Evolutionary conservation across 1,140 invertebrate genomes (phyloP).

Genomic region (Homalodisca vitripennis): DNA sequence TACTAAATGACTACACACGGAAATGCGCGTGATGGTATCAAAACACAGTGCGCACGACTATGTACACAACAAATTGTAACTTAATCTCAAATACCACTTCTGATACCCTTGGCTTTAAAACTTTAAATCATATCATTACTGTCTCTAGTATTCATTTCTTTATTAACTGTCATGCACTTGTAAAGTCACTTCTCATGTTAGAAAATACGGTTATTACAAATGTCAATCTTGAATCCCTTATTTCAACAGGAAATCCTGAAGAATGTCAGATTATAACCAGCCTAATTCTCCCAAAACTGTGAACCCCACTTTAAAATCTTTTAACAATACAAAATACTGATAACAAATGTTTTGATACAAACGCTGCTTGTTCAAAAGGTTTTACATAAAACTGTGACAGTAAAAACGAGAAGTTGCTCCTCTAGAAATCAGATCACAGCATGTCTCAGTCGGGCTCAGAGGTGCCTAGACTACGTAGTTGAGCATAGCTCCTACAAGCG

Average conservation of each 20-base stretch:
- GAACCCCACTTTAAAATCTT: too few relatives aligned
- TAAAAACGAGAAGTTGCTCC: neutral
- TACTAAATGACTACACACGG: slow-evolving; percentile 17
- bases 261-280: too few relatives aligned
- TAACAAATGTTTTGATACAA: neutral
- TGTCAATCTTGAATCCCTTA: too few relatives aligned
- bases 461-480: neutral
- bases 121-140: too few relatives aligned
- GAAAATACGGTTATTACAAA: too few relatives aligned
- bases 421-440: slow-evolving; percentile 9
- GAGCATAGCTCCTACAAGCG: neutral
- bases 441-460: neutral
- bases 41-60: slow-evolving; percentile 16
- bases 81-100: neutral
- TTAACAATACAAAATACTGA: neutral
- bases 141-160: too few relatives aligned
- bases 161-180: too few relatives aligned
- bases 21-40: slow-evolving; percentile 20
- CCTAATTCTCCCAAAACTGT: too few relatives aligned
- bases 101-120: too few relatives aligned
- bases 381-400: neutral
- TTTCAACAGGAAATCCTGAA: too few relatives aligned
- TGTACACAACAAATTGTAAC: neutral
- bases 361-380: neutral
- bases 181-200: too few relatives aligned